Evolutionary conservation across 1,140 invertebrate genomes (phyloP), one percentile per base, ranked within the genome.

Genomic region (Lepidurus apus): DNA sequence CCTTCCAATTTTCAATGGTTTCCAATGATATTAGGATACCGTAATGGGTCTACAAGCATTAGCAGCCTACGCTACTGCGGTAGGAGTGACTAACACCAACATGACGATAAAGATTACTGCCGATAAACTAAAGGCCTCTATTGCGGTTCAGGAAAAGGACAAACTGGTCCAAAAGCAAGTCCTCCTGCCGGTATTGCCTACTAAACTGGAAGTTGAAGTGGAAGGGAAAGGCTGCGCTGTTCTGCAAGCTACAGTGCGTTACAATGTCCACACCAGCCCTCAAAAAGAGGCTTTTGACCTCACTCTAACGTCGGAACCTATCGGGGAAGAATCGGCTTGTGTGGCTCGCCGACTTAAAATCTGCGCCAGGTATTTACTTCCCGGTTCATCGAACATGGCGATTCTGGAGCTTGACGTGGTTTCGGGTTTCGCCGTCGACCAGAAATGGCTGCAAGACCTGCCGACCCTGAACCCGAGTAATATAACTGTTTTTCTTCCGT

Each of bases 371-470:
- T 87, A 87, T 75, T 81, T 85, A 75, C 82, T 84, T 6, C 86
- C 86, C 77, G 84, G 85, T 77, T 84, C 85, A 13, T 86, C 87
- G 3, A 90, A 90, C 82, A 91, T 92, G 90, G 89, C 89, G 77
- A 83, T 91, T 2, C 80, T 91, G 21, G 90, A 91, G 80, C 84
- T 91, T 1, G 84, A 87, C 21, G 88, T 91, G 85, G 88, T 91
- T 11, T 89, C 89, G 17, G 91, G 90, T 0, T 92, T 87, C 83
- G 84, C 86, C 8, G 87, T 89, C 0, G 88, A 90, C 77, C 87
- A 87, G 42, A 81, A 84, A 0, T 84, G 84, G 8, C 83, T 90
- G 0, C 86, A 88, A 79, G 77, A 79, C 43, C 77, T 82, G 77
- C 74, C 42, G 13, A 10, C 9, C 1, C 42, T 45, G 24, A 77